phyloP scores from a whole-genome alignment of 2,888 invertebrate species.

The Ischnus inquisitorius region DNA sequence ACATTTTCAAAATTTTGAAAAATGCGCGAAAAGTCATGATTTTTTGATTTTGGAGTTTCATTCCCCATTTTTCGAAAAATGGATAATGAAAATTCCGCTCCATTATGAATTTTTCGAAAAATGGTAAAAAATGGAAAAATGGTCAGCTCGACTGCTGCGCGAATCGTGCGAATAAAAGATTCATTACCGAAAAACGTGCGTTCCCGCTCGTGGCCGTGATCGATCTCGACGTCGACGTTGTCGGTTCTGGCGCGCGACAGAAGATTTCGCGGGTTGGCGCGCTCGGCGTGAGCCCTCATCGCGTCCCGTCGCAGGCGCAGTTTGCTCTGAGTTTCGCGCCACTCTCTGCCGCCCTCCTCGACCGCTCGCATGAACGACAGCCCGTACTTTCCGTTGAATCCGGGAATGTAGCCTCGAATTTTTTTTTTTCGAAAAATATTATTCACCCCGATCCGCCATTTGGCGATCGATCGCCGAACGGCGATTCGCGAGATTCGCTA shows the following conservation, averaged over 20 bases:
- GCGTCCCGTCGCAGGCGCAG: slow-evolving; percentile 78
- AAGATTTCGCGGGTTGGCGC: slow-evolving; percentile 78
- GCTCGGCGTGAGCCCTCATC: slow-evolving; percentile 78
- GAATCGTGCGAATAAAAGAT: not conserved
- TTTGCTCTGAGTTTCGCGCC: slow-evolving; percentile 85
- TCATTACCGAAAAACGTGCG: slow-evolving; percentile 78
- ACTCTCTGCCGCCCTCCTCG: slow-evolving; percentile 87
- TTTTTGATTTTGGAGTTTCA: no score
- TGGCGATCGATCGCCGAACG: no score
- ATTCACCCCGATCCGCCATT: no score
- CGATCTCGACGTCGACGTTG: slow-evolving; percentile 78
- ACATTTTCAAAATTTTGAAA: no score
- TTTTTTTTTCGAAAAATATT: not conserved
- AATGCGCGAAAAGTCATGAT: no score
- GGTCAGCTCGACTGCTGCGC: no score
- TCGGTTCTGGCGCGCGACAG: slow-evolving; percentile 78
- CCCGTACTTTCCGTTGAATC: slow-evolving; percentile 89
- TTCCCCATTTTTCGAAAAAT: no score
- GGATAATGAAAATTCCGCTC: no score
- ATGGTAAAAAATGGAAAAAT: no score
- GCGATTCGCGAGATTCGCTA: no score
- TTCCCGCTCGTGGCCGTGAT: slow-evolving; percentile 76
- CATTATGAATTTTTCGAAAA: no score
- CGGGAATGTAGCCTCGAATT: slow-evolving; percentile 88
- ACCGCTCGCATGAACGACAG: slow-evolving; percentile 85